Evolutionary conservation across 2,797 vertebrate genomes (phyloP).

Genomic region (Alectoris magna): DNA sequence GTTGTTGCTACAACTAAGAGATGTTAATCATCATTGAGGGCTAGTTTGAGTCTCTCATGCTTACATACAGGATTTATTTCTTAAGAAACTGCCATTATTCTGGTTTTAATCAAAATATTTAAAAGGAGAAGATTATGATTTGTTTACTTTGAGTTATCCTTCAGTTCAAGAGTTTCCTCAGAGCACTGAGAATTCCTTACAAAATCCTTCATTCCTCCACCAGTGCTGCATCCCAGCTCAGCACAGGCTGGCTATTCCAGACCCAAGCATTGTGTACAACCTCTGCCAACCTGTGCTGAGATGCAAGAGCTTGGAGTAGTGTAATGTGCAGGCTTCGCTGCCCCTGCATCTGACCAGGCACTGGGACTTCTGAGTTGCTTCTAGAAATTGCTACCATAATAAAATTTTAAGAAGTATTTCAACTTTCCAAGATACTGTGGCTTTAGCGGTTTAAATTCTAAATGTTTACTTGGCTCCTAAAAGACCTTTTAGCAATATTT

Average conservation of each 20-base stretch:
- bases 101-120: background rate
- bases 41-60: background rate
- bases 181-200: background rate
- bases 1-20: constrained; percentile 32
- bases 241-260: background rate
- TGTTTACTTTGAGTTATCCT: background rate
- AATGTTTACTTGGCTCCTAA: background rate
- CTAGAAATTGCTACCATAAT: background rate
- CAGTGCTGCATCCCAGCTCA: background rate
- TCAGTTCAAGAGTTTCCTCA: background rate
- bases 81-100: background rate
- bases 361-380: background rate
- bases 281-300: background rate
- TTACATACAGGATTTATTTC: background rate
- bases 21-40: background rate
- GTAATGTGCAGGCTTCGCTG: background rate
- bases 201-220: background rate
- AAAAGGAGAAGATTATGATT: background rate
- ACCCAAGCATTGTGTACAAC: rapidly evolving
- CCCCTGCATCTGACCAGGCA: background rate
- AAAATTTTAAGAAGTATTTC: background rate
- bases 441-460: background rate
- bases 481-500: background rate
- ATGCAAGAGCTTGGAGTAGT: background rate
- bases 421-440: background rate